Evolutionary conservation across 2,113 vertebrate genomes (phyloP).

Genomic region (Podiceps cristatus): DNA sequence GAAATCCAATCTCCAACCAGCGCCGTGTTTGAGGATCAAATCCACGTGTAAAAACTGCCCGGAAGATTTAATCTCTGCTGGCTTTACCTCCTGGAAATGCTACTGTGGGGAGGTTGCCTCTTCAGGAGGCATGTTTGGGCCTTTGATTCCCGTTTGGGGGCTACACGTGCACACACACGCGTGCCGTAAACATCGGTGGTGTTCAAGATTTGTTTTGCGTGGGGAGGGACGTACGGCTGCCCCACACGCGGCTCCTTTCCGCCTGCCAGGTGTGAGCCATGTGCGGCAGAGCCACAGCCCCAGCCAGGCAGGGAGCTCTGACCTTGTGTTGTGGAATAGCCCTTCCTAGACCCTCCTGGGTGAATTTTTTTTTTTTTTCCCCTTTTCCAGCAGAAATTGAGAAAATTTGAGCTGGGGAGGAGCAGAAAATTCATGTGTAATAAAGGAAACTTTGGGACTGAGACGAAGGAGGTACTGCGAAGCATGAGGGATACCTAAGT

Average conservation of each 20-base stretch:
- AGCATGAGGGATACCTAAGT: background rate
- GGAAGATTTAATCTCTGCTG: background rate
- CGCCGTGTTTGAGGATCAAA: fast-evolving
- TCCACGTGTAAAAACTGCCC: background rate
- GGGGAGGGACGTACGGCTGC: fast-evolving
- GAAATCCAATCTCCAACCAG: background rate
- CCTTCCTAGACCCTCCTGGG: background rate
- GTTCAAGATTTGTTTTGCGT: fast-evolving
- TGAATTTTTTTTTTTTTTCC: background rate
- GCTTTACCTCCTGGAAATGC: background rate
- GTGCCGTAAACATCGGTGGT: fast-evolving
- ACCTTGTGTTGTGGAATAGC: background rate
- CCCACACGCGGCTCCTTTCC: background rate
- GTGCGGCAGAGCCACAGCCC: background rate
- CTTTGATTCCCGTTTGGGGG: background rate
- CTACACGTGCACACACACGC: fast-evolving
- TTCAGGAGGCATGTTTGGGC: background rate
- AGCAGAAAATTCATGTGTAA: background rate
- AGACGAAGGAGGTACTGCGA: background rate
- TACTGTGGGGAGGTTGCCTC: background rate
- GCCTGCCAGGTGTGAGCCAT: background rate
- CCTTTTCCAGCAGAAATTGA: background rate
- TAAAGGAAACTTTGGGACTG: background rate
- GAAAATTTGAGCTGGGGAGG: background rate
- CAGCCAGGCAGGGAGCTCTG: background rate